Evolutionary conservation across 2,797 vertebrate genomes (phyloP), one percentile per base, ranked within the genome.

Genomic region (Brotula barbata): DNA sequence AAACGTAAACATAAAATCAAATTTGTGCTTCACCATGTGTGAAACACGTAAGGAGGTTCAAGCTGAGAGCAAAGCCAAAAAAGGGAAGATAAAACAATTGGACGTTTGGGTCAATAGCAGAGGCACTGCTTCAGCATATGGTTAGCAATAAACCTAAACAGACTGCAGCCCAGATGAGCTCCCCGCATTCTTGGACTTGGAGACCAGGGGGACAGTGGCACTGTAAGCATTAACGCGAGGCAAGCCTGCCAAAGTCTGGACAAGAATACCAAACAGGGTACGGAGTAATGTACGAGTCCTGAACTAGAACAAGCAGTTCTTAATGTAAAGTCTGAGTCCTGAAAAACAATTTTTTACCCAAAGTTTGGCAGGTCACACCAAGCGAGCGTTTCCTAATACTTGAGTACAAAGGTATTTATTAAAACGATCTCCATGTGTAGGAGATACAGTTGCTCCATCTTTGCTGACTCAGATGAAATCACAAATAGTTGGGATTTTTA

Each of bases 251-350:
- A 73, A 71, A 71, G 61, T 64, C 54, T 62, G 68, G 68, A 54
- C 69, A 81, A 74, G 40, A 79, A 80, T 47, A 77, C 65, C 67
- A 82, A 80, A 78, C 66, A 75, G 72, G 64, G 54, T 52, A 58
- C 51, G 57, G 69, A 72, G 70, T 74, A 71, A 46, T 46, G 71
- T 69, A 68, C 68, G 74, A 81, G 78, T 78, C 45, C 21, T 81
- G 49, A 72, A 61, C 57, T 65, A 68, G 31, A 64, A 57, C 36
- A 37, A 42, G 58, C 28, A 44, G 43, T 3, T 22, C 23, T 63
- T 59, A 55, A 70, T 46, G 50, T 39, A 45, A 8, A 39, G 4
- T 41, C 54, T 28, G 6, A 52, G 51, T 3, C 41, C 25, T 66
- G 21, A 17, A 36, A 41, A 17, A 53, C 39, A 19, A 17, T 60